A percentile compares a stretch with the other conserved stretches of the same genome.
phyloP scores from a whole-genome alignment of 2,113 vertebrate genomes.

The Leiothrix lutea region DNA sequence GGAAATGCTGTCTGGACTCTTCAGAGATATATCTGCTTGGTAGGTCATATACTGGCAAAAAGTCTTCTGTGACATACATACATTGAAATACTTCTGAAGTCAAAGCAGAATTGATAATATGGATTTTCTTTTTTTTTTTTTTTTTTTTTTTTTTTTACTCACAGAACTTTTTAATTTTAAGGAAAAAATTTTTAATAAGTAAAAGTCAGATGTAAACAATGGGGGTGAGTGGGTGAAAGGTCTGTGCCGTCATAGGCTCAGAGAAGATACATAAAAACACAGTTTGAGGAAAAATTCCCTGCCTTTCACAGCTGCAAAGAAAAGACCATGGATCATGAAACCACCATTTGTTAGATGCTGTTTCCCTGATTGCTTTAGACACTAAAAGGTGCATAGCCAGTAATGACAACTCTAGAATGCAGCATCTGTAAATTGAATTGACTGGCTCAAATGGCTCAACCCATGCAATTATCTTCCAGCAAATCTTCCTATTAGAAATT shows the following conservation, averaged over 20 bases:
- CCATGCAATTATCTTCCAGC: neutral
- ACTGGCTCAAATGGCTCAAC: neutral
- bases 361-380: neutral
- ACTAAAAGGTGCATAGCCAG: neutral
- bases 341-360: neutral
- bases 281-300: neutral
- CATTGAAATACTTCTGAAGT: neutral
- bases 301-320: neutral
- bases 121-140: too few species aligned
- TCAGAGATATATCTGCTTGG: neutral
- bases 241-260: neutral
- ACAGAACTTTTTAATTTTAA: neutral
- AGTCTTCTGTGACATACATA: neutral
- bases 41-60: neutral
- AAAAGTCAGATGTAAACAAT: neutral
- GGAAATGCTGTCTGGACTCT: neutral
- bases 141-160: neutral
- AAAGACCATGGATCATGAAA: rapidly evolving
- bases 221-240: neutral
- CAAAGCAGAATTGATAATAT: neutral
- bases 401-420: neutral
- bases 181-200: neutral
- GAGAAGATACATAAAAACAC: neutral
- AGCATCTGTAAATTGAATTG: neutral
- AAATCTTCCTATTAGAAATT: neutral